Evolutionary conservation across 2,113 vertebrate species (phyloP).

Genomic region (Reinhardtius hippoglossoides): DNA sequence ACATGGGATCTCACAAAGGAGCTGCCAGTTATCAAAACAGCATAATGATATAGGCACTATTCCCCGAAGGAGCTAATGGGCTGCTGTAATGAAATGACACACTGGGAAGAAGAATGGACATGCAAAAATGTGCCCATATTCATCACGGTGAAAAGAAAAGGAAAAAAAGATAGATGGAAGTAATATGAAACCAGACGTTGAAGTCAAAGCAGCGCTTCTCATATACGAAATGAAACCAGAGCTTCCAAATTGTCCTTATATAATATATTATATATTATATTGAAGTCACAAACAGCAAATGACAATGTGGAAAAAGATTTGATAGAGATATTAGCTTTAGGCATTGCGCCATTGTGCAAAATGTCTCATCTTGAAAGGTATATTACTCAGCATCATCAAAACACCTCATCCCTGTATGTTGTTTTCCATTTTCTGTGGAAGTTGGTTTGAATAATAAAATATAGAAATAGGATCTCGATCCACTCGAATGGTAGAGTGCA

Average conservation of each 20-base stretch:
- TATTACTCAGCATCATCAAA: no score
- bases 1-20: background rate
- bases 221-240: constrained; percentile 11
- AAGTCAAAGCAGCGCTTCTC: constrained; percentile 15
- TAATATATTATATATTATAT: constrained; percentile 4
- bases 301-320: background rate
- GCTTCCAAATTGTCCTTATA: background rate
- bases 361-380: no score
- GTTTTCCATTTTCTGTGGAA: no score
- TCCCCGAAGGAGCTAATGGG: constrained; percentile 44
- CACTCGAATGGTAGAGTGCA: background rate
- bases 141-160: constrained; percentile 23
- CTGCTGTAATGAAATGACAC: constrained; percentile 46
- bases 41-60: constrained; percentile 24
- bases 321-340: background rate
- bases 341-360: background rate
- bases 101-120: constrained; percentile 39
- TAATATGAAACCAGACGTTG: constrained; percentile 16
- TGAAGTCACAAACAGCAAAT: background rate
- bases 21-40: constrained; percentile 36
- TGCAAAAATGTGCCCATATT: constrained; percentile 25
- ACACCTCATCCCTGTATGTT: no score
- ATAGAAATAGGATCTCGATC: no score
- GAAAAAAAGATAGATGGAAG: constrained; percentile 13
- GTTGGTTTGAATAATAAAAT: background rate